A percentile compares a stretch with the other conserved stretches of the same genome.
These are phyloP conservation scores for Alviniconcha marisindica DNA, from an alignment of 1,140 invertebrate genomes.

Conservation along the genomic window DNA sequence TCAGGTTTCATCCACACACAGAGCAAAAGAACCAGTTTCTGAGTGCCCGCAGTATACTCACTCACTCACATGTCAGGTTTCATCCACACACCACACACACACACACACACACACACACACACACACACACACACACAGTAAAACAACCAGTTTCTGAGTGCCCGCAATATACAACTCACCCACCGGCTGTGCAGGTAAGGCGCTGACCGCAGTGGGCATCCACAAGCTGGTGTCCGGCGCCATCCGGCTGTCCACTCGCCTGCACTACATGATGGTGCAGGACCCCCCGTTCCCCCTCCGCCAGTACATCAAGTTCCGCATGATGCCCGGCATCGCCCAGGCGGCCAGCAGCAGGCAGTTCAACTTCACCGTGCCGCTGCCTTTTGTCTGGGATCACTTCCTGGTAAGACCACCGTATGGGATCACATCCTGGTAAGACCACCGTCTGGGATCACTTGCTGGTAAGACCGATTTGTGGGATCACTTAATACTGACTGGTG, in stretches of 20 bases:
- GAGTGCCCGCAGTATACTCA: no score
- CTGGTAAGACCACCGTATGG: no score
- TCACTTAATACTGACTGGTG: no score
- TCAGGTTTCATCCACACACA: no score
- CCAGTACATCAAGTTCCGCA: conserved; percentile 29
- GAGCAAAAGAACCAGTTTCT: no score
- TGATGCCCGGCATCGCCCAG: background rate
- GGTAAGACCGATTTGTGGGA: no score
- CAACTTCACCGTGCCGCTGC: conserved; percentile 25
- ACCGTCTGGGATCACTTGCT: no score
- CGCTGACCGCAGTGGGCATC: background rate
- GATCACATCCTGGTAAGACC: no score
- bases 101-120: background rate
- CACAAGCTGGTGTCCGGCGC: background rate
- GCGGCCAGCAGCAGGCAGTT: background rate
- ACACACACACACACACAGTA: background rate
- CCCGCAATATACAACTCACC: background rate
- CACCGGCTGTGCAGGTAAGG: background rate
- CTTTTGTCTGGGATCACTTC: conserved; percentile 6
- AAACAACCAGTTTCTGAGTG: background rate
- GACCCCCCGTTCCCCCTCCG: conserved; percentile 25
- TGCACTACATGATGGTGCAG: conserved; percentile 22
- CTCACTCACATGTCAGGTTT: no score
- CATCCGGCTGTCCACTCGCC: background rate
- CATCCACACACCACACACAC: background rate